A percentile compares a stretch with the other conserved stretches of the same genome.
phyloP scores from a whole-genome alignment of 2,113 vertebrate genomes.

The Halichoerus grypus region DNA sequence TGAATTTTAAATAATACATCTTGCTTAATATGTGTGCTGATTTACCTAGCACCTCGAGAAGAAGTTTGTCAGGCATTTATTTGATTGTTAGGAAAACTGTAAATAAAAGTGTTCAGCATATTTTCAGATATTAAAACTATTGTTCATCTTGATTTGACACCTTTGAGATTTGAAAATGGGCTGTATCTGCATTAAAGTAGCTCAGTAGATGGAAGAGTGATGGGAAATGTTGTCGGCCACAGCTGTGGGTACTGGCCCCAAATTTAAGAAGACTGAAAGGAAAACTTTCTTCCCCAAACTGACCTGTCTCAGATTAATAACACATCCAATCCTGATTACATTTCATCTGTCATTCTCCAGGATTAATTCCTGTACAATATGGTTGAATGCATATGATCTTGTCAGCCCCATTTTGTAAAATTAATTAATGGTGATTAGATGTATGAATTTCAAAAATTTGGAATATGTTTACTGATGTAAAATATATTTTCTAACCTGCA shows the following conservation, averaged over 20 bases:
- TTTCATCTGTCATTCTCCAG: slow-evolving; percentile 74
- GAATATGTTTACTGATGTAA: slow-evolving; percentile 19
- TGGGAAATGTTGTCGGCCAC: neutral
- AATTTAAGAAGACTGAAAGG: slow-evolving; percentile 47
- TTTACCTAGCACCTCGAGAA: slow-evolving; percentile 29
- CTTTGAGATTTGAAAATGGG: neutral
- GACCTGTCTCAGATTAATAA: slow-evolving; percentile 82
- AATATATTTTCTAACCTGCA: slow-evolving; percentile 14
- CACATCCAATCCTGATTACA: slow-evolving; percentile 76
- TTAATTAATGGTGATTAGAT: slow-evolving; percentile 80
- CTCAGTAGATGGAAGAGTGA: neutral
- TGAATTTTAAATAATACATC: slow-evolving; percentile 57
- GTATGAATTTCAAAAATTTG: slow-evolving; percentile 83
- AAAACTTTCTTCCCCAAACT: slow-evolving; percentile 6
- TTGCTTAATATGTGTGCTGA: slow-evolving; percentile 20
- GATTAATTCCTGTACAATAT: slow-evolving; percentile 83
- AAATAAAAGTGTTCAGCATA: slow-evolving; percentile 33
- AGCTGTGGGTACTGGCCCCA: neutral
- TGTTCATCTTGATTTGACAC: slow-evolving; percentile 17
- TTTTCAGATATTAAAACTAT: slow-evolving; percentile 21
- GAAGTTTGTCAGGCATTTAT: slow-evolving; percentile 60
- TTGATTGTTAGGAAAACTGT: neutral
- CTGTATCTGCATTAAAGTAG: neutral
- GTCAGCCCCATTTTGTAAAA: slow-evolving; percentile 83
- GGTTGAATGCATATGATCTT: slow-evolving; percentile 83